These are phyloP conservation scores for Sebastes cheni DNA, from an alignment of 2,797 vertebrate genomes.

Conservation along the genomic window DNA sequence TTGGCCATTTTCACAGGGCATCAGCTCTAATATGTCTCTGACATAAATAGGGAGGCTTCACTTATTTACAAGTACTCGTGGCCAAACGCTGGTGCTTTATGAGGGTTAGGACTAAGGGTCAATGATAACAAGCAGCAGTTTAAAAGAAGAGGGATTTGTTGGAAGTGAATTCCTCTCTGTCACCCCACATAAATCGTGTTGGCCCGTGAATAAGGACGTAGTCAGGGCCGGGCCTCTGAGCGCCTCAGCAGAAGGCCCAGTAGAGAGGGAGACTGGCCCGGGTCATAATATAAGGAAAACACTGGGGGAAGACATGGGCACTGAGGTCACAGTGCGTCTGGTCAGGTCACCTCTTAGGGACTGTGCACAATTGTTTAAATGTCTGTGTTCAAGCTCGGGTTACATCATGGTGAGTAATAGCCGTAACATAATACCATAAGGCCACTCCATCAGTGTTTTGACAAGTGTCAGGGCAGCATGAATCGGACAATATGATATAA, in stretches of 20 bases:
- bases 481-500: conserved; percentile 22
- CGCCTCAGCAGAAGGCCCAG: conserved; percentile 41
- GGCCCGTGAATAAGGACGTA: conserved; percentile 68
- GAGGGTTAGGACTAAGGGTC: conserved; percentile 71
- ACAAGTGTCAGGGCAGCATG: conserved; percentile 48
- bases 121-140: conserved; percentile 78
- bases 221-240: conserved; percentile 53
- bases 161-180: conserved; percentile 82
- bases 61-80: conserved; percentile 70
- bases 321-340: conserved; percentile 67
- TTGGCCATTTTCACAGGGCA: conserved; percentile 27
- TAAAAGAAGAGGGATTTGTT: conserved; percentile 75
- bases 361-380: conserved; percentile 50
- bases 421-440: conserved; percentile 54
- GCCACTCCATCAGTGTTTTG: conserved; percentile 41
- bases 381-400: conserved; percentile 62
- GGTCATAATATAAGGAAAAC: conserved; percentile 60
- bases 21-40: conserved; percentile 50
- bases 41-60: conserved; percentile 52
- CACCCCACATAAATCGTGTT: conserved; percentile 79
- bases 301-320: conserved; percentile 39
- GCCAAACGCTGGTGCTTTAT: conserved; percentile 72
- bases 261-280: conserved; percentile 28
- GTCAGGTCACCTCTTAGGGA: conserved; percentile 60
- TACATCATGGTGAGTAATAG: conserved; percentile 56